phyloP scores from a whole-genome alignment of 2,113 vertebrate genomes.

The Leucoraja erinaceus region DNA sequence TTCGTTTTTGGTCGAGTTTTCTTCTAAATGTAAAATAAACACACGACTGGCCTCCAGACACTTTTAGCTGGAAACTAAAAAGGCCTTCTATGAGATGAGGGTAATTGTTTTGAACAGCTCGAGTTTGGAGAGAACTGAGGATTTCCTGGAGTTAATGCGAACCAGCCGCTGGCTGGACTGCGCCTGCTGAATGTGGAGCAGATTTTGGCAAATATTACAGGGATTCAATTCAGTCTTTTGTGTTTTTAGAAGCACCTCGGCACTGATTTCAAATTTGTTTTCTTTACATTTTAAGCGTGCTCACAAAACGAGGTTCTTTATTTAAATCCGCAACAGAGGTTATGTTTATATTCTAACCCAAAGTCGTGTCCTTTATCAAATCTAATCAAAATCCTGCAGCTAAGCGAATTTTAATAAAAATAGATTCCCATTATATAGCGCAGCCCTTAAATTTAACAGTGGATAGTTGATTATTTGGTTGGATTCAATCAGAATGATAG shows the following conservation, averaged over 20 bases:
- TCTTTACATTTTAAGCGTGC: conserved; percentile 32
- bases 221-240: conserved; percentile 49
- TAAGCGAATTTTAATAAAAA: neutral
- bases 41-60: conserved; percentile 38
- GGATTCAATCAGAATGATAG: conserved; percentile 18
- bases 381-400: neutral
- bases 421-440: neutral
- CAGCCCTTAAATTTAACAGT: neutral
- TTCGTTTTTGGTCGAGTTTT: conserved; percentile 34
- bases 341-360: neutral
- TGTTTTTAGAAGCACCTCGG: conserved; percentile 40
- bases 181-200: conserved; percentile 55
- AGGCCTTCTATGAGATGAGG: conserved; percentile 58
- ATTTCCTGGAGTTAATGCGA: conserved; percentile 75
- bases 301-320: conserved; percentile 19
- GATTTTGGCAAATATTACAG: conserved; percentile 54
- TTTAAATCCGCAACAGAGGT: conserved; percentile 27
- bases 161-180: conserved; percentile 65
- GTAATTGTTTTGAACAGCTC: conserved; percentile 68
- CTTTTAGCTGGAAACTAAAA: conserved; percentile 34
- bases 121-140: conserved; percentile 59
- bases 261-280: conserved; percentile 37
- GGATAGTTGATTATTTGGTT: neutral
- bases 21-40: conserved; percentile 34
- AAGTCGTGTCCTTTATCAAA: neutral